Base-by-base conservation (phyloP, 2,113 vertebrate species). In the Eulemur rufifrons region DNA sequence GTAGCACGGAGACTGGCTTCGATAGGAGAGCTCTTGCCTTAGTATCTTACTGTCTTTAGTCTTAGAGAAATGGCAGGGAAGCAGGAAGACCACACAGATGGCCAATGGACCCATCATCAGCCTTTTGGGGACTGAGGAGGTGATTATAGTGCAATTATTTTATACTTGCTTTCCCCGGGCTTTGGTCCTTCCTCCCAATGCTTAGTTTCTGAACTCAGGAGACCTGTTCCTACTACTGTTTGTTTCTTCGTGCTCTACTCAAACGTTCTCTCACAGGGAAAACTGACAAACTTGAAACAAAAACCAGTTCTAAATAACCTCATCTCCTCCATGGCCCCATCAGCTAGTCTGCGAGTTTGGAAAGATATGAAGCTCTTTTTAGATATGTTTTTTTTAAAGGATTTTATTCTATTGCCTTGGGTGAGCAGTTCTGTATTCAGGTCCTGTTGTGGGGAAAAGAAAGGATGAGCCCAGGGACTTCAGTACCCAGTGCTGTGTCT, bases 1-100 rank as follows among this genome's bases (percentile, higher is more conserved):
- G 98, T 66, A 97, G 96, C 97, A 96, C 71, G 13, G 91, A 97
- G 83, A 73, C 50, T 29, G 77, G 76, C 87, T 12, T 91, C 68
- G 73, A 80, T 45, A 6, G 59, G 76, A 50, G 39, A 61, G 34
- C 1, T 61, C 7, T 23, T 68, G 97, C 91, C 69, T 91, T 81
- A 92, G 42, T 18, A 1, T n/a, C 34, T 21, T 23, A 10, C 4
- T 45, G 2, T 90, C 93, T 54, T 64, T 56, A 1, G 42, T 13
- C 47, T 90, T 34, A 56, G 21, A 93, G 80, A 71, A 93, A 66
- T 9, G 73, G 94, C 92, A 23, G 18, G 14, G 52, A 59, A 68
- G 90, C 18, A 15, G 69, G 71, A 18, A 42, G 39, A 89, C 1
- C 64, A 9, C 3, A 9, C 23, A 23, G 66, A 29, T 59, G 63